A percentile compares a stretch with the other conserved stretches of the same genome.
Evolutionary conservation across 1,140 invertebrate species (phyloP).

Genomic region (Telenomus remus): DNA sequence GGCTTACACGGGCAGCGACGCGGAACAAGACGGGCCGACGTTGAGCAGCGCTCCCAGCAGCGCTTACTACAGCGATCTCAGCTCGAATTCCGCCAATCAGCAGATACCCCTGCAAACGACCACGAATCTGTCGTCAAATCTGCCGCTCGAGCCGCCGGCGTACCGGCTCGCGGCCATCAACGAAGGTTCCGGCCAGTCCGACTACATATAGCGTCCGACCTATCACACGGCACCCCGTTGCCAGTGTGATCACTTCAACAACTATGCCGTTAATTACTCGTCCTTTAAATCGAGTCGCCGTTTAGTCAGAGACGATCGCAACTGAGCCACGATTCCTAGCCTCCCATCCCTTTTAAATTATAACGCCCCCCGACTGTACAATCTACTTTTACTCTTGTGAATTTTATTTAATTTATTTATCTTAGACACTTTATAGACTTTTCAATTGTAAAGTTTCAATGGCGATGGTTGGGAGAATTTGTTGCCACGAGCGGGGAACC

Average conservation of each 20-base stretch:
- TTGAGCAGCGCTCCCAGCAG: slow-evolving; percentile 81
- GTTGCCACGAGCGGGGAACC: slow-evolving; percentile 9
- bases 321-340: slow-evolving; percentile 22
- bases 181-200: slow-evolving; percentile 79
- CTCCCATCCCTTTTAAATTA: slow-evolving; percentile 17
- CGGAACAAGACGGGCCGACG: slow-evolving; percentile 79
- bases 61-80: slow-evolving; percentile 81
- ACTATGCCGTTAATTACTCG: slow-evolving; percentile 46
- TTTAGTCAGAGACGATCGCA: slow-evolving; percentile 53
- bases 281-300: slow-evolving; percentile 46
- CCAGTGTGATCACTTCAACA: slow-evolving; percentile 48
- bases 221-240: slow-evolving; percentile 38
- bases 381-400: too few species aligned
- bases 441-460: not conserved
- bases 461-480: slow-evolving; percentile 1
- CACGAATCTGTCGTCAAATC: slow-evolving; percentile 64
- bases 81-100: slow-evolving; percentile 67
- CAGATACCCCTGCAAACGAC: slow-evolving; percentile 55
- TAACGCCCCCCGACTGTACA: slow-evolving; percentile 4
- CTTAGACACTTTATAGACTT: slow-evolving; percentile 17
- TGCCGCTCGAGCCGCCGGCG: slow-evolving; percentile 64
- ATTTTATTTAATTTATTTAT: slow-evolving; percentile 48
- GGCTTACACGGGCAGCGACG: slow-evolving; percentile 80
- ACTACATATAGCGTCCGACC: slow-evolving; percentile 77
- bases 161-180: slow-evolving; percentile 80